A percentile compares a stretch with the other conserved stretches of the same genome.
Conservation (phyloP, 2,113 vertebrate species). For the Leiothrix lutea region DNA sequence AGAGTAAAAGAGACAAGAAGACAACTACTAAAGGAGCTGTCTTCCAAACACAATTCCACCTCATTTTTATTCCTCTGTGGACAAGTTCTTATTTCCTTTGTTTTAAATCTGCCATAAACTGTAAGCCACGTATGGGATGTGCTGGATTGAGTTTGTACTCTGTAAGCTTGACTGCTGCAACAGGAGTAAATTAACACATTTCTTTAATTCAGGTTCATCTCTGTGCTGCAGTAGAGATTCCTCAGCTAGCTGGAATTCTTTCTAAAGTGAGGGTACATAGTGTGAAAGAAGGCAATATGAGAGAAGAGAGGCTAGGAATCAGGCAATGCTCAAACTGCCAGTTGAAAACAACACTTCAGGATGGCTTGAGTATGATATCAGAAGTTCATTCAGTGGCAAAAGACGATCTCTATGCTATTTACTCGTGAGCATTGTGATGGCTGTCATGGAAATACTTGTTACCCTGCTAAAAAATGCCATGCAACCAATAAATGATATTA, state of each 20-base stretch:
- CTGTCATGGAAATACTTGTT: background rate
- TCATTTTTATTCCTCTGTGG: background rate
- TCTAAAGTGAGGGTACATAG: background rate
- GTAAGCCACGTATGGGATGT: background rate
- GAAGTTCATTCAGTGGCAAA: background rate
- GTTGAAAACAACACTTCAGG: background rate
- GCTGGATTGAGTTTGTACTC: background rate
- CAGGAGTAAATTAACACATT: background rate
- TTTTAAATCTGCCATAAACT: background rate
- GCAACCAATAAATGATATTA: background rate
- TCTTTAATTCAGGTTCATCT: background rate
- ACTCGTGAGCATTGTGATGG: background rate
- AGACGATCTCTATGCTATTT: background rate
- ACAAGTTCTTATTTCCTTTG: background rate
- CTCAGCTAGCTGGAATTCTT: background rate
- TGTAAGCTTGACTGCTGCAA: background rate
- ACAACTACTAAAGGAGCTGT: background rate
- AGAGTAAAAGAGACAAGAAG: background rate
- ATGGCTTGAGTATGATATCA: background rate
- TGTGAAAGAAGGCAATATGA: background rate
- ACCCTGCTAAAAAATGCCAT: background rate
- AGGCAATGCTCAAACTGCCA: background rate
- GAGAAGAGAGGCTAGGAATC: background rate
- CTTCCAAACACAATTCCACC: background rate
- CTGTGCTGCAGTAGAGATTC: background rate